phyloP scores from a whole-genome alignment of 2,797 vertebrate genomes.

The Xiphorhynchus erythropygius region DNA sequence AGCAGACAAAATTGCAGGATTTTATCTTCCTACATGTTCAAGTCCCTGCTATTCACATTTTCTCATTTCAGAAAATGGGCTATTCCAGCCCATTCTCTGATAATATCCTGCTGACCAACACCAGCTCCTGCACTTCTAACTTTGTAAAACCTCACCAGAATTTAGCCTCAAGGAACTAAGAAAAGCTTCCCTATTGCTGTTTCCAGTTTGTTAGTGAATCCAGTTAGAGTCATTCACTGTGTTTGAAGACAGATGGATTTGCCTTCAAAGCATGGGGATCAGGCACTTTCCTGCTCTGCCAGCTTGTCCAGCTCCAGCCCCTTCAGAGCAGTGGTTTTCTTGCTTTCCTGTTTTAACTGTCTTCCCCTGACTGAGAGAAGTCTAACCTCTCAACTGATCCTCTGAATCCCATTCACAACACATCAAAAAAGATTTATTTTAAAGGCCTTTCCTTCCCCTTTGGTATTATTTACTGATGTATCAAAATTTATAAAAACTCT shows the following conservation, averaged over 20 bases:
- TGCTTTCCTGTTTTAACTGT: not conserved
- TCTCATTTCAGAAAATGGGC: not conserved
- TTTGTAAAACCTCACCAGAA: not conserved
- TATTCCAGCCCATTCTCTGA: not conserved
- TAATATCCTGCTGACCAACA: not conserved
- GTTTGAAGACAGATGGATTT: not conserved
- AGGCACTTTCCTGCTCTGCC: fast-evolving
- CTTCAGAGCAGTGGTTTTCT: not conserved
- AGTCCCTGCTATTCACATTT: not conserved
- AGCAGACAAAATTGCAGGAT: not conserved
- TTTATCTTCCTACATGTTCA: not conserved
- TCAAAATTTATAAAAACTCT: not conserved
- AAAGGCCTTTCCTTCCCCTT: not conserved
- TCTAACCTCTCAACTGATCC: not conserved
- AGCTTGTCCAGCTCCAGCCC: not conserved
- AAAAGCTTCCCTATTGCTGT: not conserved
- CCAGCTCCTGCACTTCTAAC: not conserved
- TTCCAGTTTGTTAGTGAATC: not conserved
- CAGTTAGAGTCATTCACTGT: not conserved
- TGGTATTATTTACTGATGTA: not conserved
- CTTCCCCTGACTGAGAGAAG: not conserved
- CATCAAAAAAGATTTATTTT: not conserved
- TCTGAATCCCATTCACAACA: not conserved
- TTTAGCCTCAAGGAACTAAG: not conserved
- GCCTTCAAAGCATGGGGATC: not conserved